Conservation (phyloP, 2,113 vertebrate species). For the Oreochromis niloticus region DNA sequence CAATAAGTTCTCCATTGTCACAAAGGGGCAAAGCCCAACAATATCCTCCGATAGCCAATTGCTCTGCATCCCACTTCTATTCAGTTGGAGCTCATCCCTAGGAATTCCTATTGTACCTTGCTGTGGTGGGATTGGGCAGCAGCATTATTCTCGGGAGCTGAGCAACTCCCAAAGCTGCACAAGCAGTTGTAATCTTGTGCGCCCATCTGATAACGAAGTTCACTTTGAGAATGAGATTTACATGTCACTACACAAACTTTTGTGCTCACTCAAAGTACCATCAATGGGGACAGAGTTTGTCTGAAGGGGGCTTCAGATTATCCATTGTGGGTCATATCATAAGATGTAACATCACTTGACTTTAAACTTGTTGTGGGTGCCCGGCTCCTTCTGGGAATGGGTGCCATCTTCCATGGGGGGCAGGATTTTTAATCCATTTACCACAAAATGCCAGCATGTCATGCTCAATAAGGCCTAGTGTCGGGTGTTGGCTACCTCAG, state of each 20-base stretch:
- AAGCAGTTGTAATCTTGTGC: background rate
- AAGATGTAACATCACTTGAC: background rate
- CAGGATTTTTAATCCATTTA: slow-evolving; percentile 8
- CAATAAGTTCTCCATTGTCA: background rate
- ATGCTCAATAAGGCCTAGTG: background rate
- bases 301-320: background rate
- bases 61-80: background rate
- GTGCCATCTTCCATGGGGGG: background rate
- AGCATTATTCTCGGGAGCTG: background rate
- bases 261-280: background rate
- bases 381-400: background rate
- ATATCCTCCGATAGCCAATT: background rate
- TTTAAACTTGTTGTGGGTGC: background rate
- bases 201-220: background rate
- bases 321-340: slow-evolving; percentile 4
- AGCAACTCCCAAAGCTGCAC: background rate
- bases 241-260: background rate
- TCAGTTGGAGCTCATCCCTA: background rate
- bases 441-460: slow-evolving; percentile 52
- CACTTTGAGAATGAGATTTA: fast-evolving
- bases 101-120: background rate
- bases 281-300: background rate
- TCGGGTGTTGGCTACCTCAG: background rate
- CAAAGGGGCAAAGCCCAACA: background rate
- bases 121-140: background rate